phyloP scores from a whole-genome alignment of 2,113 vertebrate species.

The Amblyopsis rosae region DNA sequence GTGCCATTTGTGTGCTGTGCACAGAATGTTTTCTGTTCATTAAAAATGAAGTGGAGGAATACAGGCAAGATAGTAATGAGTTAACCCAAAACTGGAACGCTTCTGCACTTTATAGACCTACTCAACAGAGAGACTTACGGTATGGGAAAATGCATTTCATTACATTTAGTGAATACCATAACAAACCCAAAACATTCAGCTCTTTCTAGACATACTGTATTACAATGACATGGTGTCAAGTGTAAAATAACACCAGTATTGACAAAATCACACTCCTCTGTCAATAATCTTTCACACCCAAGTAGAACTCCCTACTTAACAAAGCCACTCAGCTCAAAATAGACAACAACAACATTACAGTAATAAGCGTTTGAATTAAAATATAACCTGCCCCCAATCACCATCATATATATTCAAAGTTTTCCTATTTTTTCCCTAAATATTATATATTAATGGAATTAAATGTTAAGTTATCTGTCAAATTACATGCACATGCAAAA shows the following conservation, averaged over 20 bases:
- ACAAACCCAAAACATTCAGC: neutral
- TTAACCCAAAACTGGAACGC: conserved; percentile 14
- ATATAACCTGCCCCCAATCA: conserved; percentile 26
- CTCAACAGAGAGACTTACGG: neutral
- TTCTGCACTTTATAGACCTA: conserved; percentile 33
- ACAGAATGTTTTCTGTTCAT: conserved; percentile 60
- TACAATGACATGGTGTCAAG: neutral
- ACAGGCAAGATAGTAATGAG: conserved; percentile 49
- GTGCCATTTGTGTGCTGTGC: conserved; percentile 45
- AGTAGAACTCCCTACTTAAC: neutral
- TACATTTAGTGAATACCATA: neutral
- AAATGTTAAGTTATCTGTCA: conserved; percentile 72
- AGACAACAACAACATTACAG: neutral
- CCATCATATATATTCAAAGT: conserved; percentile 12
- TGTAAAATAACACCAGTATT: neutral
- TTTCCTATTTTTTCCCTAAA: conserved; percentile 23
- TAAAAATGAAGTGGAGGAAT: conserved; percentile 64
- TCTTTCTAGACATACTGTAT: neutral
- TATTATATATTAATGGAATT: conserved; percentile 71
- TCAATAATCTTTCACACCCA: no score
- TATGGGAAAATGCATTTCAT: neutral
- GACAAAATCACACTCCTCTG: neutral
- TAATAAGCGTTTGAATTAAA: conserved; percentile 4
- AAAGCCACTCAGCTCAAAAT: neutral
- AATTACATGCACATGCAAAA: conserved; percentile 58